Evolutionary conservation across 2,797 vertebrate species (phyloP).

Genomic region (Urocyon cinereoargenteus): DNA sequence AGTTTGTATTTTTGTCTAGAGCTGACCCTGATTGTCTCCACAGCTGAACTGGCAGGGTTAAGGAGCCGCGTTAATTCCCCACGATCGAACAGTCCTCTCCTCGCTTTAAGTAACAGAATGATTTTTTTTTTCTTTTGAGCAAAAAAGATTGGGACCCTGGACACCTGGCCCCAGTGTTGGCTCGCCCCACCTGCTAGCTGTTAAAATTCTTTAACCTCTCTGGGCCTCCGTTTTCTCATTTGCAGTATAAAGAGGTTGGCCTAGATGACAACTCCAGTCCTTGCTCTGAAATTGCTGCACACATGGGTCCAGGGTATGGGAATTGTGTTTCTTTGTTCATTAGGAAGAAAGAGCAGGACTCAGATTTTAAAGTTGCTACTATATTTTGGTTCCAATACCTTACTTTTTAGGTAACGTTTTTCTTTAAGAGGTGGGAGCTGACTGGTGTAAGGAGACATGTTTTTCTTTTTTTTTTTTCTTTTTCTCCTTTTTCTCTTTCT

Average conservation of each 20-base stretch:
- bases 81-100: not conserved
- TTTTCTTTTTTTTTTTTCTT: not conserved
- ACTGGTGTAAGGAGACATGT: constrained; percentile 52
- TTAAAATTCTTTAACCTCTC: constrained; percentile 74
- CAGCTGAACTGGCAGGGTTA: not conserved
- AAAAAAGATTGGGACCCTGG: not conserved
- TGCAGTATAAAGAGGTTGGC: constrained; percentile 34
- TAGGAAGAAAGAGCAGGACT: constrained; percentile 69
- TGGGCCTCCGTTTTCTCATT: constrained; percentile 77
- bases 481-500: not conserved
- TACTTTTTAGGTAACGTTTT: constrained; percentile 76
- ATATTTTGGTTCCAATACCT: constrained; percentile 52
- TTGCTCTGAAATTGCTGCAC: constrained; percentile 20
- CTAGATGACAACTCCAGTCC: not conserved
- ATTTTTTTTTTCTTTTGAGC: constrained; percentile 42
- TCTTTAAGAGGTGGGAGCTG: constrained; percentile 78
- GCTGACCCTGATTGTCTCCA: not conserved
- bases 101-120: not conserved
- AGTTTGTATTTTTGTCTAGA: not conserved
- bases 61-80: not conserved
- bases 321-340: constrained; percentile 72
- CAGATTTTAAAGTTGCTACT: constrained; percentile 65
- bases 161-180: constrained; percentile 39
- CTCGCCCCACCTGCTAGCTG: constrained; percentile 69
- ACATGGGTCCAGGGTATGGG: constrained; percentile 50